phyloP scores from a whole-genome alignment of 1,140 invertebrate species.

The Phthorimaea operculella region DNA sequence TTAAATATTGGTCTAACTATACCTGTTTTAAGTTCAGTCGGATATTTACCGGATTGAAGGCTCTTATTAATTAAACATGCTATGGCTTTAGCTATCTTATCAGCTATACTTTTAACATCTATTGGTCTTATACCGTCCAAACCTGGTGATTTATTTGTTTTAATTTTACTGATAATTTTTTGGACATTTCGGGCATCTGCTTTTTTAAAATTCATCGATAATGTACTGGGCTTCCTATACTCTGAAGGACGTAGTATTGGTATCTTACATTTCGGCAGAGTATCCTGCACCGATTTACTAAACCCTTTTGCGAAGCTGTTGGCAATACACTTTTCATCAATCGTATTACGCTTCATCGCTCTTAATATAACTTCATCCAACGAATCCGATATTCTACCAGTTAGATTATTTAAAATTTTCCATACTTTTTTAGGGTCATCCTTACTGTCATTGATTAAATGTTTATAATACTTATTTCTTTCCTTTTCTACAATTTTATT shows the following conservation, averaged over 20 bases:
- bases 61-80: no score
- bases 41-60: background rate
- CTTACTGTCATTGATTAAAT: conserved; percentile 7
- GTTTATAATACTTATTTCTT: no score
- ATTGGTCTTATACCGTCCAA: no score
- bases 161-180: background rate
- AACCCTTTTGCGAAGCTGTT: conserved; percentile 9
- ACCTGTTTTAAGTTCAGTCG: background rate
- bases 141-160: no score
- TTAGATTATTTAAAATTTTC: conserved; percentile 11
- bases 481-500: no score
- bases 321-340: background rate
- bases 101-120: no score
- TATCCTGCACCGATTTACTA: background rate
- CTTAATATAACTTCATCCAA: conserved; percentile 8
- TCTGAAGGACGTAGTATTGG: background rate
- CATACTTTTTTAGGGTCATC: conserved; percentile 11
- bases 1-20: conserved; percentile 1
- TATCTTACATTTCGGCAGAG: background rate
- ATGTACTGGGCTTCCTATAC: background rate
- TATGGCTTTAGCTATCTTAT: no score
- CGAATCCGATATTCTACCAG: conserved; percentile 8
- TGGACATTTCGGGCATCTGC: background rate
- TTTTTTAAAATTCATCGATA: background rate
- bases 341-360: conserved; percentile 4